A percentile compares a stretch with the other conserved stretches of the same genome.
phyloP scores from a whole-genome alignment of 2,797 vertebrate genomes.

The Picus viridis region DNA sequence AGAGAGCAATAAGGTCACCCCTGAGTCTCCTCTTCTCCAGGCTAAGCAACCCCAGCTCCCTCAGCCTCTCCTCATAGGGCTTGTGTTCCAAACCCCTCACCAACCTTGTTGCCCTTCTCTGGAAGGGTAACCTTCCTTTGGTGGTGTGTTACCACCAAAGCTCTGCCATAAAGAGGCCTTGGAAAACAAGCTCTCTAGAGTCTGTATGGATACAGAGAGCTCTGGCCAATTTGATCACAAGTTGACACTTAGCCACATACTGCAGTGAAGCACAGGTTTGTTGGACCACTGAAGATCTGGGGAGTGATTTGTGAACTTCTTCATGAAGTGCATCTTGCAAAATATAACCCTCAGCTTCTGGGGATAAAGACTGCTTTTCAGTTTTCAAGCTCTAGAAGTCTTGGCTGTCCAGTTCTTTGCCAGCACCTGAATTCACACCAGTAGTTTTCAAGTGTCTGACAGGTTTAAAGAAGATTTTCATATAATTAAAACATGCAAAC shows the following conservation, averaged over 20 bases:
- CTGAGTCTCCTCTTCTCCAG: too few relatives aligned
- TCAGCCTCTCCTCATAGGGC: too few relatives aligned
- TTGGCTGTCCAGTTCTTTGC: background rate
- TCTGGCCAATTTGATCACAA: constrained; percentile 17
- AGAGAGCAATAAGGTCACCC: too few relatives aligned
- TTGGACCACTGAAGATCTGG: background rate
- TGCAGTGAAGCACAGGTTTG: background rate
- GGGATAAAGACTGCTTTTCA: background rate
- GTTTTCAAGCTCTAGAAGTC: background rate
- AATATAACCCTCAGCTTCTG: background rate
- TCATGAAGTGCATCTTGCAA: background rate
- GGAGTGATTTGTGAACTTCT: background rate
- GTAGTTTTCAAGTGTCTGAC: background rate
- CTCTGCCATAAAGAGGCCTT: constrained; percentile 34
- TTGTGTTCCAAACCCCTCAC: too few relatives aligned
- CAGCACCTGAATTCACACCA: background rate
- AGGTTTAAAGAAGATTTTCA: background rate
- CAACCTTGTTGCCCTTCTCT: too few relatives aligned
- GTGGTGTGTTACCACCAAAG: background rate
- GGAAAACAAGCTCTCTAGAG: background rate
- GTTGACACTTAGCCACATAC: background rate
- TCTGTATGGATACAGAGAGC: background rate
- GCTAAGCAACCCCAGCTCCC: too few relatives aligned
- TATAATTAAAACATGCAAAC: too few relatives aligned
- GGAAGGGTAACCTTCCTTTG: too few relatives aligned